These are phyloP conservation scores for Zaprionus lachaisei DNA, from an alignment of 1,140 invertebrate genomes.

Conservation along the genomic window DNA sequence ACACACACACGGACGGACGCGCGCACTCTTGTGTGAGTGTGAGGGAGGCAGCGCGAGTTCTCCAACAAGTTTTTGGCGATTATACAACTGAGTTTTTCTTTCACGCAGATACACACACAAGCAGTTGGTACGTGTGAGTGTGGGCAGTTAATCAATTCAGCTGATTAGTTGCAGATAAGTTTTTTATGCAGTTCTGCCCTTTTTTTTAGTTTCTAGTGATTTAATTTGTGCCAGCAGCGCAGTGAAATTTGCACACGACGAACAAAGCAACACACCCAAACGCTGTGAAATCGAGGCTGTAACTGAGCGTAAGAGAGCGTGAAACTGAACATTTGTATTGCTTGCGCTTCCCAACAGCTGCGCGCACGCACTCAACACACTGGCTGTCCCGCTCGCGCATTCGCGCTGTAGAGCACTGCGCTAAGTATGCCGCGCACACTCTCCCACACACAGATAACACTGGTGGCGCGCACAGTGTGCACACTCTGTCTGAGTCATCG, in stretches of 20 bases:
- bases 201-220: constrained; percentile 29
- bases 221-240: constrained; percentile 22
- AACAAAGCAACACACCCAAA: constrained; percentile 66
- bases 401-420: not conserved
- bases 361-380: not conserved
- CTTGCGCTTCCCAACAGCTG: constrained; percentile 29
- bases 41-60: constrained; percentile 42
- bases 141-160: constrained; percentile 34
- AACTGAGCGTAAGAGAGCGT: constrained; percentile 54
- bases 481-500: constrained; percentile 55
- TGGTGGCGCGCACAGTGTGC: constrained; percentile 39
- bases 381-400: constrained; percentile 31
- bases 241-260: constrained; percentile 39
- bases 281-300: constrained; percentile 71
- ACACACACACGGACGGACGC: not conserved
- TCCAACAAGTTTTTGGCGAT: constrained; percentile 66
- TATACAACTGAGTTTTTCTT: constrained; percentile 66
- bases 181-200: constrained; percentile 23
- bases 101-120: constrained; percentile 38
- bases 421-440: constrained; percentile 61
- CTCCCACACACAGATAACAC: constrained; percentile 54
- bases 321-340: constrained; percentile 45
- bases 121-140: constrained; percentile 9
- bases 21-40: constrained; percentile 8
- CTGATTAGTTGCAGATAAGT: constrained; percentile 20